phyloP scores from a whole-genome alignment of 2,797 vertebrate species.

The Etheostoma perlongum region DNA sequence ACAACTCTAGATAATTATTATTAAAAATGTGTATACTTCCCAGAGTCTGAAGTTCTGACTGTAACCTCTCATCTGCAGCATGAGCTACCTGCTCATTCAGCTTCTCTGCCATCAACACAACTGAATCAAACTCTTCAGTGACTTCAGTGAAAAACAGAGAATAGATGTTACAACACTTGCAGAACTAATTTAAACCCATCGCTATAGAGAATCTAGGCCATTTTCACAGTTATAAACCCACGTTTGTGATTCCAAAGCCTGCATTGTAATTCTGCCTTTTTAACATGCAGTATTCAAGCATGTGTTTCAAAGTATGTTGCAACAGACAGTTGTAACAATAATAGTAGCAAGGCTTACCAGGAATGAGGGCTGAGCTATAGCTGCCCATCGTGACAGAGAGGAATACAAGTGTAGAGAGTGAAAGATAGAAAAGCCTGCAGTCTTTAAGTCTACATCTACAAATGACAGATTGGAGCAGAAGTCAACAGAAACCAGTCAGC shows the following conservation, averaged over 20 bases:
- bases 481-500: constrained; percentile 20
- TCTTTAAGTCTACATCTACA: constrained; percentile 76
- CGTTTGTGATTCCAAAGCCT: constrained; percentile 3
- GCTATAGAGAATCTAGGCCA: background rate
- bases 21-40: constrained; percentile 71
- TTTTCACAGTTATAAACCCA: background rate
- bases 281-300: constrained; percentile 32
- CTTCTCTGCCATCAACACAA: constrained; percentile 90
- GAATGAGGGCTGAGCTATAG: constrained; percentile 80
- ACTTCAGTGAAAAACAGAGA: constrained; percentile 83
- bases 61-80: constrained; percentile 60
- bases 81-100: constrained; percentile 88
- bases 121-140: constrained; percentile 94
- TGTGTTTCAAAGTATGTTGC: constrained; percentile 25
- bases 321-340: constrained; percentile 28
- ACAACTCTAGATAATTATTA: constrained; percentile 6
- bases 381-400: constrained; percentile 80
- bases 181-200: background rate
- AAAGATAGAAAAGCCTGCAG: constrained; percentile 69
- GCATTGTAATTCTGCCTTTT: constrained; percentile 13
- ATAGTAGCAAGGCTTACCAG: constrained; percentile 72
- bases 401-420: constrained; percentile 80
- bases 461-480: constrained; percentile 66
- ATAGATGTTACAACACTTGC: constrained; percentile 19
- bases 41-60: constrained; percentile 72